Evolutionary conservation across 2,888 invertebrate genomes (phyloP), one percentile per base, ranked within the genome.

Genomic region (Thelaira solivaga): DNA sequence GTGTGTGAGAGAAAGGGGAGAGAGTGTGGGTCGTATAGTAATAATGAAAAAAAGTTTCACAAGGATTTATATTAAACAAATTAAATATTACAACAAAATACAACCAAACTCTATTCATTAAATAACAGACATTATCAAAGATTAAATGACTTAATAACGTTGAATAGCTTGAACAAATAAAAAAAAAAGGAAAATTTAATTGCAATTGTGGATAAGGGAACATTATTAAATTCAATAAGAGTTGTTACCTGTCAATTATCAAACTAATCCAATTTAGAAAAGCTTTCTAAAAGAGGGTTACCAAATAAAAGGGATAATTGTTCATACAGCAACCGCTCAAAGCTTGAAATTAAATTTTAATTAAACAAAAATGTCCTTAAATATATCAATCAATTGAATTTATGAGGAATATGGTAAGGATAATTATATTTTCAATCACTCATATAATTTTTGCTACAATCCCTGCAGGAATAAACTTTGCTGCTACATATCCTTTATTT

Each of bases 21-120:
- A 31, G 45, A 53, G 34, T 20, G 39, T 47, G 43, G 53, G 62
- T 29, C 65, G 43, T 41, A 72, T 20, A 16, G 10, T 20, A 18
- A 20, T n/a, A 51, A 24, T 59, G 49, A 29, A 76, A 31, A 72
- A 43, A 31, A 59, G 41, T 16, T 68, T 73, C 36, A 57, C 34
- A 49, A 55, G 74, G 65, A 78, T 78, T 74, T 69, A 62, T 69
- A 45, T 65, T 71, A 64, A 64, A 69, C 57, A 55, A 71, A 74
- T 78, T 78, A 74, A 74, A 74, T 65, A 69, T 26, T 45, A 59
- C 41, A 67, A 31, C n/a, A 39, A 10, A 53, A 29, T 36, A 26
- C 43, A 36, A 18, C 6, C 24, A 24, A 62, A 43, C 24, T 73
- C 53, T 74, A 59, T 74, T 74, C 74, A 74, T 67, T 73, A 64